Conservation (phyloP, 2,888 invertebrate genomes). For the Iphiclides podalirius region DNA sequence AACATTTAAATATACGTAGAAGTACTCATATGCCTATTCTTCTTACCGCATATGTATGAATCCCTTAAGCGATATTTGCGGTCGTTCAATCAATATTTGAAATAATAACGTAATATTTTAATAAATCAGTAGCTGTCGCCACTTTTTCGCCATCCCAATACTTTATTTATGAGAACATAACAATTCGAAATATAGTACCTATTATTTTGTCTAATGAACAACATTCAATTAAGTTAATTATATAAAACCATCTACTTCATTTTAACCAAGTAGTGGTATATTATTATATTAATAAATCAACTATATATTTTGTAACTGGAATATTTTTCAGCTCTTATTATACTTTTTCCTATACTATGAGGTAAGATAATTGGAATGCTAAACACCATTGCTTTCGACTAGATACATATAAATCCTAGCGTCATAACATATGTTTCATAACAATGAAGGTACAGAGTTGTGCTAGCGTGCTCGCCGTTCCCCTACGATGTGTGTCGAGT, state of each 20-base stretch:
- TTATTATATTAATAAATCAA: not conserved
- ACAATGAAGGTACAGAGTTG: constrained; percentile 20
- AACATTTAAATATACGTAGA: not conserved
- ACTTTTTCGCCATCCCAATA: no score
- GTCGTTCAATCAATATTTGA: no score
- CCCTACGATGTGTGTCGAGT: constrained; percentile 43
- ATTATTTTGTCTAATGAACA: no score
- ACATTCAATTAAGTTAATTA: no score
- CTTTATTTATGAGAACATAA: no score
- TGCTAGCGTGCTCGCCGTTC: constrained; percentile 26
- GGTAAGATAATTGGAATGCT: constrained; percentile 9
- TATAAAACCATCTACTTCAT: no score
- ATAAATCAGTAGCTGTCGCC: no score
- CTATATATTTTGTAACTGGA: constrained; percentile 1
- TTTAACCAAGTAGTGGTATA: no score
- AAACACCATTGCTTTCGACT: not conserved
- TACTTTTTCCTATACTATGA: constrained; percentile 12
- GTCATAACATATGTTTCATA: constrained; percentile 15
- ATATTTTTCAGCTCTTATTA: not conserved
- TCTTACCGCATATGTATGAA: not conserved
- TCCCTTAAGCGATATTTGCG: not conserved
- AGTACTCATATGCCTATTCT: not conserved
- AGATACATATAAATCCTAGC: constrained; percentile 4
- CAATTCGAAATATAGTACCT: no score
- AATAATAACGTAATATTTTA: not conserved